A percentile compares a stretch with the other conserved stretches of the same genome.
These are phyloP conservation scores for Eupithecia dodoneata DNA, from an alignment of 2,888 invertebrate genomes.

Conservation along the genomic window DNA sequence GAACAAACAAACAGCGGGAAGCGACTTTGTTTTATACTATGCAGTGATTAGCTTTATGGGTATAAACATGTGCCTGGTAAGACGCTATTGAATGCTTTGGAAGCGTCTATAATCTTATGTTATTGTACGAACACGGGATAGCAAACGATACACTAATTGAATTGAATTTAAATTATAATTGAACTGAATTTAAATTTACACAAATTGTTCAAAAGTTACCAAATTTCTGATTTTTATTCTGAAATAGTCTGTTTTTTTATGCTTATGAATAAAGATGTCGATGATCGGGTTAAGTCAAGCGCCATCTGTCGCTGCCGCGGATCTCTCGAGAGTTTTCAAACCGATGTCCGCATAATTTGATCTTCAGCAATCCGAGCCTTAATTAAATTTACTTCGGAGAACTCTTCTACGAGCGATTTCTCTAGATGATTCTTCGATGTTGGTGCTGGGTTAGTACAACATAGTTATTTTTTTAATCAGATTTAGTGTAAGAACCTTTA, in stretches of 20 bases:
- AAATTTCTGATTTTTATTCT: not conserved
- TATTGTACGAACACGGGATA: not conserved
- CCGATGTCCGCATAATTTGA: constrained; percentile 24
- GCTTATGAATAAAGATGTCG: constrained; percentile 4
- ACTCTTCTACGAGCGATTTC: constrained; percentile 19
- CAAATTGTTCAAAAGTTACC: not conserved
- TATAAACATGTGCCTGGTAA: too few relatives aligned
- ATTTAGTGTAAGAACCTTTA: too few relatives aligned
- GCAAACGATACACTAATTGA: not conserved
- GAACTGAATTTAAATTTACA: not conserved
- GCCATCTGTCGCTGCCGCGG: not conserved
- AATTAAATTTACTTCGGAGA: constrained; percentile 23
- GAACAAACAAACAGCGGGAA: too few relatives aligned
- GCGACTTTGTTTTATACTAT: too few relatives aligned
- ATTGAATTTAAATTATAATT: not conserved
- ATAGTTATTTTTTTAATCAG: too few relatives aligned
- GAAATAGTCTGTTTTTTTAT: not conserved
- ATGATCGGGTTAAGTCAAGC: constrained; percentile 4
- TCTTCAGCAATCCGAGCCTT: constrained; percentile 8
- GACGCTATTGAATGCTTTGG: not conserved
- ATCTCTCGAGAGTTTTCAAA: constrained; percentile 8
- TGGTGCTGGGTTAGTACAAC: not conserved
- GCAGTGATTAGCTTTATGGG: too few relatives aligned
- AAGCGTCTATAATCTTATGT: not conserved
- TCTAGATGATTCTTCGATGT: not conserved